phyloP scores from a whole-genome alignment of 2,113 vertebrate genomes.

The Pholis gunnellus region DNA sequence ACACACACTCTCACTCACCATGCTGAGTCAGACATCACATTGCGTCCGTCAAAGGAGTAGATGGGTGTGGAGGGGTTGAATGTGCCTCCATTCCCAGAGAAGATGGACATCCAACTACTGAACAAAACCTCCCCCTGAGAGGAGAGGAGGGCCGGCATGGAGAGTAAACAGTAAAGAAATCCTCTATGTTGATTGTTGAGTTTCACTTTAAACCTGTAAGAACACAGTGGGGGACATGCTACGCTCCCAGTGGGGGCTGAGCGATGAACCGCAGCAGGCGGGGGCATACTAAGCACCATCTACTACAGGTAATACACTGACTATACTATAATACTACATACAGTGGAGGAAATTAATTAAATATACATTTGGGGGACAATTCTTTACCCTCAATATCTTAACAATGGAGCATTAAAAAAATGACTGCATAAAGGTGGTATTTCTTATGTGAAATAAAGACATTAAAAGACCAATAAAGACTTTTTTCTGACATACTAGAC shows the following conservation, averaged over 20 bases:
- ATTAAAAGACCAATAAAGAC: no score
- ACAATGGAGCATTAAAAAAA: not conserved
- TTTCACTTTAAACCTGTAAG: not conserved
- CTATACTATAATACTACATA: no score
- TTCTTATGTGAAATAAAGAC: no score
- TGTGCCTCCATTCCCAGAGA: constrained; percentile 86
- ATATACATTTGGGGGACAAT: not conserved
- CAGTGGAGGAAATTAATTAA: not conserved
- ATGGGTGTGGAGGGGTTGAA: constrained; percentile 84
- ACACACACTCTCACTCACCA: not conserved
- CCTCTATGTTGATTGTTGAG: not conserved
- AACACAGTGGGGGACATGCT: no score
- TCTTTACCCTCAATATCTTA: not conserved
- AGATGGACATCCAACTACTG: constrained; percentile 91
- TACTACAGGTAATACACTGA: not conserved
- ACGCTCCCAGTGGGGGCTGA: no score
- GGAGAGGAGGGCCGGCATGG: not conserved
- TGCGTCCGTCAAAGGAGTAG: constrained; percentile 91
- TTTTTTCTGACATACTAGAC: not conserved
- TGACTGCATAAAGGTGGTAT: no score
- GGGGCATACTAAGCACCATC: no score
- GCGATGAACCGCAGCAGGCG: no score
- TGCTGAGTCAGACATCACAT: constrained; percentile 81
- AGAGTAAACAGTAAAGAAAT: not conserved
- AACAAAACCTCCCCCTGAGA: constrained; percentile 90